Evolutionary conservation across 2,113 vertebrate genomes (phyloP).

Genomic region (Ceyx margarethae): DNA sequence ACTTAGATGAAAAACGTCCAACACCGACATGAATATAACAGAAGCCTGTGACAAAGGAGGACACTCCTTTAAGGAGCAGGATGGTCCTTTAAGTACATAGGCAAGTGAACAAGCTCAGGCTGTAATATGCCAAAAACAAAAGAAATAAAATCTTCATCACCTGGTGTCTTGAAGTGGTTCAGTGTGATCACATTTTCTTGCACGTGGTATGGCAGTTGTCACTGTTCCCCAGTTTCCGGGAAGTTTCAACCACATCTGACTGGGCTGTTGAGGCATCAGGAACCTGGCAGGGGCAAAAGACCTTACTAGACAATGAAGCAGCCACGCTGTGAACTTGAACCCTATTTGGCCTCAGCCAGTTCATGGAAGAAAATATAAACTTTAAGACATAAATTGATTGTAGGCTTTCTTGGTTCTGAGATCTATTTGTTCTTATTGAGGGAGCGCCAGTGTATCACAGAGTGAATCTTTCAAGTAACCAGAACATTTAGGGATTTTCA

Average conservation of each 20-base stretch:
- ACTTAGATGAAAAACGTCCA: background rate
- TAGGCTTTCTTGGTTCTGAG: background rate
- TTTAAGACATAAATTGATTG: background rate
- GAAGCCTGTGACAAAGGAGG: background rate
- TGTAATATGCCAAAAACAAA: background rate
- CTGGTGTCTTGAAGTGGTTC: background rate
- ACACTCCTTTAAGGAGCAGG: background rate
- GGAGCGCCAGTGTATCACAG: background rate
- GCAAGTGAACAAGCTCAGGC: background rate
- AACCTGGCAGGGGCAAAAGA: background rate
- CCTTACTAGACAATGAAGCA: background rate
- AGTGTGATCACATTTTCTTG: background rate
- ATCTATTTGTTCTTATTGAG: background rate
- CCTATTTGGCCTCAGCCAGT: background rate
- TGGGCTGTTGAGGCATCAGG: background rate
- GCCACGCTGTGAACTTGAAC: background rate
- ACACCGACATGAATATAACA: background rate
- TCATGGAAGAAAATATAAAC: background rate
- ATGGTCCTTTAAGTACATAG: background rate
- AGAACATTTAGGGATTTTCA: background rate
- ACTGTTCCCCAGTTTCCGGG: background rate
- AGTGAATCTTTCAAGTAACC: background rate
- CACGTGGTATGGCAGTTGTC: accelerated
- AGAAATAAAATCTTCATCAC: background rate
- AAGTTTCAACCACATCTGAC: background rate